Percentiles rank a stretch among this genome's conserved stretches.
These are phyloP conservation scores for Anarrhichthys ocellatus DNA, from an alignment of 2,113 vertebrate species.

Conservation along the genomic window DNA sequence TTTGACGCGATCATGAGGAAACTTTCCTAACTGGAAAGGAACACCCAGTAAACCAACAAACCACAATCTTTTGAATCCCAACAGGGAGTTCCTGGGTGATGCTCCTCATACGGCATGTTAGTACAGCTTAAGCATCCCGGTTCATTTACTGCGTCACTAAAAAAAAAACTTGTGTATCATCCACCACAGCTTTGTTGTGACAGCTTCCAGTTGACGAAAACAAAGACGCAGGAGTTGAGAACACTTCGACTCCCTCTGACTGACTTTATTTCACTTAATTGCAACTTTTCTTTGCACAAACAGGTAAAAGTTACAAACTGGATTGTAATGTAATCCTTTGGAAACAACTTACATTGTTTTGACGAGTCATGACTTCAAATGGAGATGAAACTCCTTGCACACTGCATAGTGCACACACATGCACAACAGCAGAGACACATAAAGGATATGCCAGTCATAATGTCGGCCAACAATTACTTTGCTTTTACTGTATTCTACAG, in stretches of 20 bases:
- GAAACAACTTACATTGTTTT: neutral
- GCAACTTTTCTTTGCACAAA: neutral
- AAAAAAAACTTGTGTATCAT: slow-evolving; percentile 11
- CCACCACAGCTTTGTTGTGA: slow-evolving; percentile 47
- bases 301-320: neutral
- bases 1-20: slow-evolving; percentile 15
- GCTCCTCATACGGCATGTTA: slow-evolving; percentile 42
- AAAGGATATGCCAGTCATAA: neutral
- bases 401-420: neutral
- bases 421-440: neutral
- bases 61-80: slow-evolving; percentile 27
- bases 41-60: slow-evolving; percentile 57
- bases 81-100: slow-evolving; percentile 49
- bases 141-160: slow-evolving; percentile 19
- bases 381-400: neutral
- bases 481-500: neutral
- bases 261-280: neutral
- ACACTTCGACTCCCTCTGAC: slow-evolving; percentile 10
- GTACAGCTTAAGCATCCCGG: slow-evolving; percentile 52
- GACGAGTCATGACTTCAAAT: neutral
- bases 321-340: neutral
- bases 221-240: slow-evolving; percentile 1
- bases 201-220: slow-evolving; percentile 49
- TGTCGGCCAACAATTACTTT: neutral
- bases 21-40: slow-evolving; percentile 14